phyloP scores from a whole-genome alignment of 2,797 vertebrate species.

The Natrix natrix region DNA sequence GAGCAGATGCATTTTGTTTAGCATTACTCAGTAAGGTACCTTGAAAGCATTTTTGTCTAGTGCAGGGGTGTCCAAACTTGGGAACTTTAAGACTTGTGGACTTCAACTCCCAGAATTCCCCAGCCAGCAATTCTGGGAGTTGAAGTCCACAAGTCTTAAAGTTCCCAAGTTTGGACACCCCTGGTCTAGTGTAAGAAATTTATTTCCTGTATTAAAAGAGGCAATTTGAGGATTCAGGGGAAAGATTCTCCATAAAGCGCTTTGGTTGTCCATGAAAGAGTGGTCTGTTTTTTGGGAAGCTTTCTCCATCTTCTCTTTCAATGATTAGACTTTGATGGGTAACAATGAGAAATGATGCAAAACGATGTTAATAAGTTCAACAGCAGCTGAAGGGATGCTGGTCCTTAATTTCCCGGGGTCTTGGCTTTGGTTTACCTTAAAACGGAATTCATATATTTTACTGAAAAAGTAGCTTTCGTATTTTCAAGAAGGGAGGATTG shows the following conservation, averaged over 20 bases:
- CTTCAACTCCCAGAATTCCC: too few species aligned
- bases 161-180: too few species aligned
- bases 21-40: not conserved
- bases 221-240: not conserved
- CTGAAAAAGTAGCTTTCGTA: not conserved
- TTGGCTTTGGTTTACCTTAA: not conserved
- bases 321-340: slow-evolving; percentile 5
- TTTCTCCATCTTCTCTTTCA: slow-evolving; percentile 11
- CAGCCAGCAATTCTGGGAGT: too few species aligned
- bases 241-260: not conserved
- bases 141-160: too few species aligned
- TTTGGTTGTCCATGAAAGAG: not conserved
- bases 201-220: not conserved
- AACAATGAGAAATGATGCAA: not conserved
- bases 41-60: not conserved
- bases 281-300: fast-evolving
- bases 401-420: not conserved
- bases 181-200: not conserved
- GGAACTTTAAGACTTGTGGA: too few species aligned
- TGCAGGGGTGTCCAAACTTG: too few species aligned
- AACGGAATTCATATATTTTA: not conserved
- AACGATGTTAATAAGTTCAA: not conserved
- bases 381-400: not conserved
- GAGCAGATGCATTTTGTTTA: not conserved
- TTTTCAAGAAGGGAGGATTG: slow-evolving; percentile 4